phyloP scores from a whole-genome alignment of 2,888 invertebrate species.

The Heliconius erato region DNA sequence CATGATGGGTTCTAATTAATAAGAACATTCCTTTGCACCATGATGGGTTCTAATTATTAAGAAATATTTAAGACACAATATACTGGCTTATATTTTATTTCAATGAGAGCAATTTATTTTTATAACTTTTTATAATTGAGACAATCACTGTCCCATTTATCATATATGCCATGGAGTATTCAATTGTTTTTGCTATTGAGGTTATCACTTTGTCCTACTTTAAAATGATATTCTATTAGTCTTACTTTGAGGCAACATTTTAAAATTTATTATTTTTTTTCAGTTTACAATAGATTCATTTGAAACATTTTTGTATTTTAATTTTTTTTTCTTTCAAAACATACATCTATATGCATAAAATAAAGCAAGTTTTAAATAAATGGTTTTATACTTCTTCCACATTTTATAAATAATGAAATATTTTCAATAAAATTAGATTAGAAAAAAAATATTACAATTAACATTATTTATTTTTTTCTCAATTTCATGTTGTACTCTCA shows the following conservation, averaged over 20 bases:
- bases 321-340: background rate
- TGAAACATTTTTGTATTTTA: background rate
- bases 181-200: background rate
- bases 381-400: too few species aligned
- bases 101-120: background rate
- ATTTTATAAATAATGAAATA: too few species aligned
- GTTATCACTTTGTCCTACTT: constrained; percentile 2
- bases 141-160: background rate
- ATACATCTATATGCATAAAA: background rate
- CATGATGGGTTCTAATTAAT: too few species aligned
- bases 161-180: background rate
- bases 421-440: too few species aligned
- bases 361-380: background rate
- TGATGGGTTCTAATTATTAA: background rate
- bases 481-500: too few species aligned
- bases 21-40: too few species aligned
- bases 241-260: background rate
- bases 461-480: too few species aligned
- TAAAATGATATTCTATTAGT: background rate
- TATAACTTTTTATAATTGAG: background rate
- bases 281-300: background rate
- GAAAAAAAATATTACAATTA: too few species aligned
- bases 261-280: background rate
- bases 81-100: background rate
- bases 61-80: background rate